phyloP scores from a whole-genome alignment of 2,888 invertebrate species.

The Ichneumoninae sp. region DNA sequence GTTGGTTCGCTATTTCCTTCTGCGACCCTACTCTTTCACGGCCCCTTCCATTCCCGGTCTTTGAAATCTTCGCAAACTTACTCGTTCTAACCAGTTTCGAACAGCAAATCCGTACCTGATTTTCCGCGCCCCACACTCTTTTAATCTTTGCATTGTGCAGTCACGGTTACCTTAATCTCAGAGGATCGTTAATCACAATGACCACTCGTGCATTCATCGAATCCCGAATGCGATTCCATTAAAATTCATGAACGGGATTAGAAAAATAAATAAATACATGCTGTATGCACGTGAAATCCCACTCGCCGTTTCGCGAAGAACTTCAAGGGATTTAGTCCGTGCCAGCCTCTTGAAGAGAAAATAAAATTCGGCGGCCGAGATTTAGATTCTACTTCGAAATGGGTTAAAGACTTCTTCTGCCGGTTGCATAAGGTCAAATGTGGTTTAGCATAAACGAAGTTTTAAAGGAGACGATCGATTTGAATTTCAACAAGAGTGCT shows the following conservation, averaged over 20 bases:
- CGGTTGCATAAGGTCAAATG: neutral
- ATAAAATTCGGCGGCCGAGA: neutral
- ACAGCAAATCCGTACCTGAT: slow-evolving; percentile 39
- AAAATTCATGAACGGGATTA: neutral
- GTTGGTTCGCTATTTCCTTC: slow-evolving; percentile 56
- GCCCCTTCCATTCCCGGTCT: slow-evolving; percentile 26
- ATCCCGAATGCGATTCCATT: slow-evolving; percentile 5
- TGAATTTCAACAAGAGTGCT: neutral
- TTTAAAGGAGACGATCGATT: neutral
- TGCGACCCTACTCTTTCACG: slow-evolving; percentile 11
- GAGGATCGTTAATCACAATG: neutral
- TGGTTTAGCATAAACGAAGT: neutral
- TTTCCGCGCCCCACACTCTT: neutral
- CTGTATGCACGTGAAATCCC: neutral
- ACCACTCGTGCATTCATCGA: neutral
- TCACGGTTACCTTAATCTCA: neutral
- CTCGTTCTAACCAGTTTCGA: slow-evolving; percentile 48
- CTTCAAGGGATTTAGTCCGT: too few relatives aligned
- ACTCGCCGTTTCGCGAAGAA: neutral
- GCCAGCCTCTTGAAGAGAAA: neutral
- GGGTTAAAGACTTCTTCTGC: neutral
- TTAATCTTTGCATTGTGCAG: neutral
- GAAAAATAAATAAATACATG: slow-evolving; percentile 5
- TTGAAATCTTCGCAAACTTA: slow-evolving; percentile 38
- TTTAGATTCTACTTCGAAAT: neutral